Evolutionary conservation across 2,888 invertebrate species (phyloP).

Genomic region (Sclerodermus sp.): DNA sequence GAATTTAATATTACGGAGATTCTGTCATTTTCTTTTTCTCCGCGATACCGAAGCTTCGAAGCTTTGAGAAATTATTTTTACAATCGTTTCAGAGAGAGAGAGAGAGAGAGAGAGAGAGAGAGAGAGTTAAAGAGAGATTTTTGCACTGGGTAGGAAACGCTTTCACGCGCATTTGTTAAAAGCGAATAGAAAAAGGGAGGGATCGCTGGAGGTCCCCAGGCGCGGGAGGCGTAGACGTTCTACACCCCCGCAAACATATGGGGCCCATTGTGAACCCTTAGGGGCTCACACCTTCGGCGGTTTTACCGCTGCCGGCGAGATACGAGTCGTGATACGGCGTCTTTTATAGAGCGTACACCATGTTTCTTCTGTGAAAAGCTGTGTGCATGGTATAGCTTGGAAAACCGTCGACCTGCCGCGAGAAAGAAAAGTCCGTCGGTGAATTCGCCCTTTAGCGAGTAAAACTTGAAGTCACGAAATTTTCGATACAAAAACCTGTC

Average conservation of each 20-base stretch:
- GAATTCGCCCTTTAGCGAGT: slow-evolving; percentile 22
- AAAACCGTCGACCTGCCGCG: slow-evolving; percentile 28
- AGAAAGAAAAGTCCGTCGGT: slow-evolving; percentile 5
- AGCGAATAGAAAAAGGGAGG: slow-evolving; percentile 4
- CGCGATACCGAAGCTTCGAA: no score
- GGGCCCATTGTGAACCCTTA: slow-evolving; percentile 47
- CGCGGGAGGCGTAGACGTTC: slow-evolving; percentile 30
- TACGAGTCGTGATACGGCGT: slow-evolving; percentile 44
- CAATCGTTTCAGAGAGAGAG: no score
- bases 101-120: no score
- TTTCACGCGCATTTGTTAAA: no score
- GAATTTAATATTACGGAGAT: no score
- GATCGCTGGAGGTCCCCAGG: slow-evolving; percentile 31
- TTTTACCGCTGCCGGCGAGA: slow-evolving; percentile 38
- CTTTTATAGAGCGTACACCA: slow-evolving; percentile 45
- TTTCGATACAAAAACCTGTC: background rate
- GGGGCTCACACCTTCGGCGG: slow-evolving; percentile 31
- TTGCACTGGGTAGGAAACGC: no score
- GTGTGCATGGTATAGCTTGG: slow-evolving; percentile 23
- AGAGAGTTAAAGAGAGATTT: no score
- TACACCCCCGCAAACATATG: slow-evolving; percentile 53
- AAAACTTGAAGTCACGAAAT: slow-evolving; percentile 25
- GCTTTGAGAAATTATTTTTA: no score
- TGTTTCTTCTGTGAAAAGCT: slow-evolving; percentile 46
- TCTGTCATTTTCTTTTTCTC: no score